Percentiles rank a stretch among this genome's conserved stretches.
phyloP scores from a whole-genome alignment of 2,797 vertebrate species.

The Carduelis carduelis region DNA sequence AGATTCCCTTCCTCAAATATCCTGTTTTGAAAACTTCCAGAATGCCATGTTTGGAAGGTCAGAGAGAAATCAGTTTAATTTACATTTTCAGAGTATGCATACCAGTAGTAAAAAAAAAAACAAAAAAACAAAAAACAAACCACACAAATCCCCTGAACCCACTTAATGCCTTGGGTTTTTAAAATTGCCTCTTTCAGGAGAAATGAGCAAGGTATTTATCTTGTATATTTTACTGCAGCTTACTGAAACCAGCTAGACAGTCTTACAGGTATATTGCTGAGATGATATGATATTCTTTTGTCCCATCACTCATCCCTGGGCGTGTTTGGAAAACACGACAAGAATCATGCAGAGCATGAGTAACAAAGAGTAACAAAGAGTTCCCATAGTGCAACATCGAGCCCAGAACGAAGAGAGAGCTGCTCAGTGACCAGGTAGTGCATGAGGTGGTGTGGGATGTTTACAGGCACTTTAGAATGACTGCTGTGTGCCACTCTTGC shows the following conservation, averaged over 20 bases:
- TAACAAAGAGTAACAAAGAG: neutral
- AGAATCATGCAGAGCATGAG: neutral
- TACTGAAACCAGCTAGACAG: neutral
- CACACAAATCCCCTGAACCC: neutral
- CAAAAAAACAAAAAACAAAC: neutral
- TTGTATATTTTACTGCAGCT: neutral
- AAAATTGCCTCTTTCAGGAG: neutral
- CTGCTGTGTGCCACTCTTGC: constrained; percentile 9
- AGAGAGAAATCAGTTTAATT: neutral
- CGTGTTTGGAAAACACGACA: neutral
- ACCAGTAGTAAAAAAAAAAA: neutral
- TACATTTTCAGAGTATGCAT: neutral
- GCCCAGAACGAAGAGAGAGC: neutral
- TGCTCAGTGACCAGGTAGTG: neutral
- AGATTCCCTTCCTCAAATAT: neutral
- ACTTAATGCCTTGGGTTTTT: neutral
- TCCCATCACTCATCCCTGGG: neutral
- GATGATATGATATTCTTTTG: neutral
- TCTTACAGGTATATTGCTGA: neutral
- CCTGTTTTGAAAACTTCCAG: neutral
- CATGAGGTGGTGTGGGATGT: neutral
- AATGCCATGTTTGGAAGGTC: neutral
- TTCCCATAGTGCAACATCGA: neutral
- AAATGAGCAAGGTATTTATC: neutral
- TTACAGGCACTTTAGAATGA: neutral